Evolutionary conservation across 2,113 vertebrate genomes (phyloP), one percentile per base, ranked within the genome.

Genomic region (Hemicordylus capensis): DNA sequence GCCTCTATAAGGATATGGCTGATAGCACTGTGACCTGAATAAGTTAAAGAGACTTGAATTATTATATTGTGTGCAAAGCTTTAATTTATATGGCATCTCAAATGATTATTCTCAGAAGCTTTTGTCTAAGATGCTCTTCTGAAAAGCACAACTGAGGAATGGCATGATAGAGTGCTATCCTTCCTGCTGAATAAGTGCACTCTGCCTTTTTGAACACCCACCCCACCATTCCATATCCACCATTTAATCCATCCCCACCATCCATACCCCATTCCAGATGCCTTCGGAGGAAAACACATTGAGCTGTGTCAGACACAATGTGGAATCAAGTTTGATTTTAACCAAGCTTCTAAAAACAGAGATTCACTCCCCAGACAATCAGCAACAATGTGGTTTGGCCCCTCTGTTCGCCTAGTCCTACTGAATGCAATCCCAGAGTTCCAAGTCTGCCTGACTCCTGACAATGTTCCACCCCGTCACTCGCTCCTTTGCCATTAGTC

Each of bases 71-170:
- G 56, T 81, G 5, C 26, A 81, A 70, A 42, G 37, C 54, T 56
- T 56, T 39, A 56, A 56, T 81, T 39, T 42, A 70, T 81, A 28
- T 17, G 28, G 15, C 48, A 56, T 56, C 22, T 81, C 46, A 69
- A 81, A 39, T 14, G 12, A 39, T 8, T 69, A 12, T 42, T 34
- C 17, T 54, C n/a, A 58, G 59, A 78, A 17, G 17, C 78, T 81
- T 77, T 20, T 48, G 84, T 51, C 59, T 85, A 34, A 85, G 75
- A 82, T 58, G 5, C 14, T 83, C 54, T 28, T 74, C 24, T 77
- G 88, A 85, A 61, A 42, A 17, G 24, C 0, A 46, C 0, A 64
- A 20, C 4, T 0, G 79, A 22, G 34, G 59, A 37, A 70, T 70
- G 26, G 10, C 20, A 46, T 15, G 0, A 2, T 1, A 2, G 2